Evolutionary conservation across 2,888 invertebrate genomes (phyloP), one percentile per base, ranked within the genome.

Genomic region (Scotopteryx bipunctaria): DNA sequence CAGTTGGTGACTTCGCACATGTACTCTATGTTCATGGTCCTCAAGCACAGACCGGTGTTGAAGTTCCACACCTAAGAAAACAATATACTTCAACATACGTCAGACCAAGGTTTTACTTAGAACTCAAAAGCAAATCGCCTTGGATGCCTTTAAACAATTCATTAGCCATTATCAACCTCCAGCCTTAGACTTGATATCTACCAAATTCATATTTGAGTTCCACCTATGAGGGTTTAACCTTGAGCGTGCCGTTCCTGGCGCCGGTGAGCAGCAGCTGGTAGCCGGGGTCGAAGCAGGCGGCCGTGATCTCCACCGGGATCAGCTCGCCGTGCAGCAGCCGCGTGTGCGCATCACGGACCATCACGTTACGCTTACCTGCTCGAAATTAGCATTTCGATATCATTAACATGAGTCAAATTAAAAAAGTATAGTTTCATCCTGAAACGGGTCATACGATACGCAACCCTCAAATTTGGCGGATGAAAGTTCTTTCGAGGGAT

Each of bases 231-330:
- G 3, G 9, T 13, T n/a, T 23, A 15, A 86, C 91, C 87, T 94
- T 95, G 4, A 97, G 84, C 0, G 94, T 92, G 6, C 97, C 97
- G 76, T 96, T 94, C 41, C 94, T 92, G 0, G 95, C 96, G 1
- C 95, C 96, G 0, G 96, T 96, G 48, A 96, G 78, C 17, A 97
- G 86, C 50, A 95, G 91, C 71, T 95, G 94, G 61, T 92, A 86
- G 14, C 94, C 93, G 0, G 94, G 93, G 83, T 96, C 95, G 77
- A 96, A 96, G 66, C 93, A 92, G 16, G 94, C 94, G 2, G 95
- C 93, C 0, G 95, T 95, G 59, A 96, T 95, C 86, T 95, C 95
- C 36, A 95, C 91, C 0, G 93, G 92, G 53, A 92, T 84, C 21
- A 88, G 81, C 73, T 94, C 93, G 0, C 95, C 95, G 71, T 94